phyloP scores from a whole-genome alignment of 2,888 invertebrate genomes.

The Pilophorus perplexus region DNA sequence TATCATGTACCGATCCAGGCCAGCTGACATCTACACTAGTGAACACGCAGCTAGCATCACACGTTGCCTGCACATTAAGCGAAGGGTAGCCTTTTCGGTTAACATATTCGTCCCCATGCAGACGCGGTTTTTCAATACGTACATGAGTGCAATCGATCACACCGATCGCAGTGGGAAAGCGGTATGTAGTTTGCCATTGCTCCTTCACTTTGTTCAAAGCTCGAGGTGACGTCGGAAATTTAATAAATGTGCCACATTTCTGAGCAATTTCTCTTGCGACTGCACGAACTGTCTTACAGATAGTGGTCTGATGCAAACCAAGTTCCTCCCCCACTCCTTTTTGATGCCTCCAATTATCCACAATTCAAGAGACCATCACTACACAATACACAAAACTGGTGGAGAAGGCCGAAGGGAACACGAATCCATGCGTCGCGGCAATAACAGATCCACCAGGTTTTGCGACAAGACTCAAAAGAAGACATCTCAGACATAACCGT shows the following conservation, averaged over 20 bases:
- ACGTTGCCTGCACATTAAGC: not conserved
- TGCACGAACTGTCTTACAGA: not conserved
- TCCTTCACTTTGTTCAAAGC: slow-evolving; percentile 9
- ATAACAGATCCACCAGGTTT: no score
- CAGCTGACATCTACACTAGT: not conserved
- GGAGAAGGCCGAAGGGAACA: no score
- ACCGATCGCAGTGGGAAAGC: slow-evolving; percentile 27
- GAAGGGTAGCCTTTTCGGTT: not conserved
- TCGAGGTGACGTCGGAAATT: not conserved
- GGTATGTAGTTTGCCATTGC: not conserved
- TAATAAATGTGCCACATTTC: not conserved
- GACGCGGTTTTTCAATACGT: slow-evolving; percentile 8
- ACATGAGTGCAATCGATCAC: slow-evolving; percentile 27
- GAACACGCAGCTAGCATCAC: not conserved
- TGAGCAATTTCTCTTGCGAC: not conserved
- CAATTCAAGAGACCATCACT: no score
- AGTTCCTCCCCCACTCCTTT: slow-evolving; percentile 28
- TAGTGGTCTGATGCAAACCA: slow-evolving; percentile 19
- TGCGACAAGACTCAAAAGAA: no score
- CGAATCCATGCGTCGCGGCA: no score
- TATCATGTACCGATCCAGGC: slow-evolving; percentile 1
- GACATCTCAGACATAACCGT: no score
- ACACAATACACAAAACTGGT: no score
- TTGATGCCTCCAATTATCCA: no score
- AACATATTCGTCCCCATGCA: slow-evolving; percentile 35